A percentile compares a stretch with the other conserved stretches of the same genome.
Evolutionary conservation across 2,888 invertebrate species (phyloP).

Genomic region (Ophraella communa): DNA sequence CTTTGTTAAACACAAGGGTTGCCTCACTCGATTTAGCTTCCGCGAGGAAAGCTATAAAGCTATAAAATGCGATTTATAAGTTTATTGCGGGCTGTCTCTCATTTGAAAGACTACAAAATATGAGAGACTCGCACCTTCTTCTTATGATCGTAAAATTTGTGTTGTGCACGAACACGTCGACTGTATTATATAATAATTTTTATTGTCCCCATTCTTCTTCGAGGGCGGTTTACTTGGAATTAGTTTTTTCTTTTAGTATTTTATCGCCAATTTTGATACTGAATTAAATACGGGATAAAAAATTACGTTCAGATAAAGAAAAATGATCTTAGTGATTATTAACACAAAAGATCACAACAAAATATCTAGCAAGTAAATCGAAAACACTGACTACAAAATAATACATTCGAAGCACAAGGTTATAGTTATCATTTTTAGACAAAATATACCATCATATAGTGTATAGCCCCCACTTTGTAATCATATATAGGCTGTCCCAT

Average conservation of each 20-base stretch:
- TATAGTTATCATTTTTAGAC: too few species aligned
- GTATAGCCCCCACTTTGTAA: too few species aligned
- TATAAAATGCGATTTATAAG: conserved; percentile 59
- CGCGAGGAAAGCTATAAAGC: conserved; percentile 57
- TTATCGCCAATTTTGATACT: too few species aligned
- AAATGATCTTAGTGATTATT: too few species aligned
- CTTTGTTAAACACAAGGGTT: conserved; percentile 50
- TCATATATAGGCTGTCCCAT: too few species aligned
- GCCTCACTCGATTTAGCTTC: conserved; percentile 51
- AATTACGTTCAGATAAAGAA: too few species aligned
- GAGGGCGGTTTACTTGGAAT: not conserved
- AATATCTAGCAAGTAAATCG: too few species aligned
- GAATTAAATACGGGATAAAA: too few species aligned
- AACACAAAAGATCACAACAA: too few species aligned
- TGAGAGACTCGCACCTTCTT: conserved; percentile 39
- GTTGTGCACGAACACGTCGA: conserved; percentile 28
- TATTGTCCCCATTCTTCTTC: conserved; percentile 26
- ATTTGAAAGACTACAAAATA: conserved; percentile 48
- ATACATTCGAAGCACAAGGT: too few species aligned
- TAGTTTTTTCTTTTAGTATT: not conserved
- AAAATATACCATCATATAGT: too few species aligned
- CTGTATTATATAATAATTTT: conserved; percentile 41
- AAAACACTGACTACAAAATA: too few species aligned
- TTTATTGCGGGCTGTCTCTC: conserved; percentile 54
- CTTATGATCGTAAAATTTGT: conserved; percentile 15